A percentile compares a stretch with the other conserved stretches of the same genome.
phyloP scores from a whole-genome alignment of 2,888 invertebrate species.

The Phasia obesa region DNA sequence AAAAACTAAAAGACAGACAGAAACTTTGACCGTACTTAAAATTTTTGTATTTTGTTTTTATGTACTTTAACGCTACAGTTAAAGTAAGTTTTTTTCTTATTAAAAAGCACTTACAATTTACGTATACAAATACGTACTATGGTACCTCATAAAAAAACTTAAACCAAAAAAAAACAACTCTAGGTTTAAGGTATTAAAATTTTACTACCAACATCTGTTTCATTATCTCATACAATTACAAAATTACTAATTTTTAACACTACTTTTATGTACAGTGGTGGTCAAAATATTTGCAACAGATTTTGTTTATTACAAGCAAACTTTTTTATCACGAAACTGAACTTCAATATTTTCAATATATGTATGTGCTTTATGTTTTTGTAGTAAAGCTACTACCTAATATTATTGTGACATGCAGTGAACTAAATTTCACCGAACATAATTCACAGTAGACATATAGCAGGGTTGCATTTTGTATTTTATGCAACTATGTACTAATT shows the following conservation, averaged over 20 bases:
- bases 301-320: background rate
- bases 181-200: conserved; percentile 61
- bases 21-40: conserved; percentile 54
- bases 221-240: conserved; percentile 56
- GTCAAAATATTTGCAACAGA: conserved; percentile 50
- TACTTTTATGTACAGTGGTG: conserved; percentile 30
- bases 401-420: too few species aligned
- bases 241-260: conserved; percentile 50
- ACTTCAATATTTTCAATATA: too few species aligned
- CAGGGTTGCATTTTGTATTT: too few species aligned
- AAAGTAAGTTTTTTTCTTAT: conserved; percentile 67
- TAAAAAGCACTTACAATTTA: conserved; percentile 67
- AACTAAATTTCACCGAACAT: too few species aligned
- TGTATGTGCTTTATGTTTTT: too few species aligned
- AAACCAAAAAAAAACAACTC: conserved; percentile 23
- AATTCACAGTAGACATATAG: too few species aligned
- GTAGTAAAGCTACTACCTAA: too few species aligned
- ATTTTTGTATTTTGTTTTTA: conserved; percentile 52
- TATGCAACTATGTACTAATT: too few species aligned
- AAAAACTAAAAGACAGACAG: conserved; percentile 6
- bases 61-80: conserved; percentile 63
- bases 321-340: too few species aligned
- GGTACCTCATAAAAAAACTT: conserved; percentile 27
- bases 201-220: conserved; percentile 57
- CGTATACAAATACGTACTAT: conserved; percentile 62